A percentile compares a stretch with the other conserved stretches of the same genome.
Conservation (phyloP, 1,140 invertebrate species). For the Melanaphis sacchari region DNA sequence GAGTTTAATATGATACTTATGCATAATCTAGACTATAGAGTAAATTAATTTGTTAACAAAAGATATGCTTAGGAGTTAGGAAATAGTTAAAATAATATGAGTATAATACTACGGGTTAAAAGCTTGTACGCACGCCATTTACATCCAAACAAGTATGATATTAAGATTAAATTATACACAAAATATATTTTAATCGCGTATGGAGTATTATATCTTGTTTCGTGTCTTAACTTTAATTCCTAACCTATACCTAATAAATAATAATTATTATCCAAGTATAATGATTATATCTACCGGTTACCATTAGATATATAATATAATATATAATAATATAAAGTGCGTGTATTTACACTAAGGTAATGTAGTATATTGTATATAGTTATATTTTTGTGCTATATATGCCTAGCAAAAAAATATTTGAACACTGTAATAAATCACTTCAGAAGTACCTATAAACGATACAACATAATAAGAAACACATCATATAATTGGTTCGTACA, state of each 20-base stretch:
- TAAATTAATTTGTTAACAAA: background rate
- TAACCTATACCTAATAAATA: background rate
- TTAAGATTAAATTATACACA: background rate
- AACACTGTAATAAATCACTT: background rate
- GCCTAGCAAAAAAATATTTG: background rate
- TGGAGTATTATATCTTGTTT: background rate
- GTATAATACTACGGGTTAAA: background rate
- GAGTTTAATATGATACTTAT: background rate
- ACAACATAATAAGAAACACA: background rate
- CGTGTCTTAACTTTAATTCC: background rate
- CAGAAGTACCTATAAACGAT: background rate
- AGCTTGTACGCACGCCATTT: background rate
- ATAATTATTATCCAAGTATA: background rate
- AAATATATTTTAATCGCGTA: background rate
- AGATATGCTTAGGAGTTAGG: background rate
- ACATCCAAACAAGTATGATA: background rate
- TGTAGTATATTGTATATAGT: background rate
- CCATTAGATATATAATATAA: background rate
- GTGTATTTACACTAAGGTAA: background rate
- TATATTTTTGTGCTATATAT: background rate
- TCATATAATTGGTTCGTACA: constrained; percentile 11
- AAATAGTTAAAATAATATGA: background rate
- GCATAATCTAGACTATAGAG: background rate
- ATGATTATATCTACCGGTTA: background rate
- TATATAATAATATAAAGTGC: too few species aligned